Percentiles rank a stretch among this genome's conserved stretches.
Conservation (phyloP, 2,888 invertebrate genomes). For the Hirtodrosophila alboralis region DNA sequence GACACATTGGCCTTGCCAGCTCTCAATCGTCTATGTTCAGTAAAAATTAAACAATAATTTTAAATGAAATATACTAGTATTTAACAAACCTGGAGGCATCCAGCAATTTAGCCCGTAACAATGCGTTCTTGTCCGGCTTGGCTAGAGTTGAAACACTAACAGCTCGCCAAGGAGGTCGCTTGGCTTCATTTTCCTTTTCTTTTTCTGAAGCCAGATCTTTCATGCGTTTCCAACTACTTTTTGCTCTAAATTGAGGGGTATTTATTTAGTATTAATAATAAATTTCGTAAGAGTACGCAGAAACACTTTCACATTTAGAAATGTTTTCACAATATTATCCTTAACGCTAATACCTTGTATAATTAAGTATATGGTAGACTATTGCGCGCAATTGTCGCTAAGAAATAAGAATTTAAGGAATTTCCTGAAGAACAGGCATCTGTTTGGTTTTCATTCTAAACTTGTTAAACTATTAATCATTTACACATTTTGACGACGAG, state of each 20-base stretch:
- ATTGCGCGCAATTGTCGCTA: too few species aligned
- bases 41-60: background rate
- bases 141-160: slow-evolving; percentile 82
- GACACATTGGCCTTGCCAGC: slow-evolving; percentile 78
- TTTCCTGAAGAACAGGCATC: too few species aligned
- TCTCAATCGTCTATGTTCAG: slow-evolving; percentile 76
- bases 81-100: slow-evolving; percentile 82
- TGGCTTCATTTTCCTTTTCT: slow-evolving; percentile 77
- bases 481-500: too few species aligned
- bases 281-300: too few species aligned
- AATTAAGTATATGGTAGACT: too few species aligned
- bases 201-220: slow-evolving; percentile 76
- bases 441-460: too few species aligned
- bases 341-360: too few species aligned
- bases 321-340: too few species aligned
- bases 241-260: slow-evolving; percentile 56
- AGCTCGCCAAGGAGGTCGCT: slow-evolving; percentile 83
- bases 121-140: slow-evolving; percentile 83
- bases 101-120: slow-evolving; percentile 82
- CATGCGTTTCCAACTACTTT: slow-evolving; percentile 82
- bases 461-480: too few species aligned
- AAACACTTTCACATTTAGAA: too few species aligned
- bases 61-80: background rate
- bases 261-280: too few species aligned
- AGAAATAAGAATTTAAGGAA: too few species aligned